Base-by-base conservation (phyloP, 2,888 invertebrate species). In the Automeris io region DNA sequence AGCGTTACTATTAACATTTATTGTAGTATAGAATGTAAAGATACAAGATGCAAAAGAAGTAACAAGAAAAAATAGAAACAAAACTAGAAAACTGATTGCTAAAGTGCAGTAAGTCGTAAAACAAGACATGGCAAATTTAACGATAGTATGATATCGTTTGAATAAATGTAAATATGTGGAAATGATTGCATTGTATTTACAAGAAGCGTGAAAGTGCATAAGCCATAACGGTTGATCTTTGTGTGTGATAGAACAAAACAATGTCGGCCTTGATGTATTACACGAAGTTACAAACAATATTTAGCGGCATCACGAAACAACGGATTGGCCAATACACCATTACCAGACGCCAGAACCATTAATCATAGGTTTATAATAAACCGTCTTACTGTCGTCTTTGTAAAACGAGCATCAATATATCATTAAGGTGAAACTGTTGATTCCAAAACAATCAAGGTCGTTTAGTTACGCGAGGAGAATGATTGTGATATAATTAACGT, bases 201-300 rank as follows among this genome's bases (percentile, higher is more conserved):
- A 45, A 48, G 44, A 51, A 49, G 43, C 50, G 52, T 54, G 54
- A 54, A 55, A 55, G 55, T 53, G 49, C 51, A 53, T 46, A 40
- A 51, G 43, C 43, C 47, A 49, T 53, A 51, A 47, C 53, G 45
- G 33, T 23, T 43, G 50, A 51, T 54, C 49, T 46, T 69, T 63
- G 66, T 67, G 69, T 70, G 56, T 59, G 71, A 72, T 76, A 67
- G 55, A 59, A n/a, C 55, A 48, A 72, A 57, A 74, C 72, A 72
- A 73, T 71, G 58, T 49, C 59, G 69, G 65, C 75, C 76, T 72
- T 71, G 68, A 53, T 48, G 51, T 47, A 61, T 58, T 66, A 61
- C 57, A 63, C 62, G 62, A 69, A 49, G 54, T 52, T 57, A 57
- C 56, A 54, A 56, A 58, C 59, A 61, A 60, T 45, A 44, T 53